Conservation (phyloP, 2,113 vertebrate genomes). For the Porphyrio hochstetteri region DNA sequence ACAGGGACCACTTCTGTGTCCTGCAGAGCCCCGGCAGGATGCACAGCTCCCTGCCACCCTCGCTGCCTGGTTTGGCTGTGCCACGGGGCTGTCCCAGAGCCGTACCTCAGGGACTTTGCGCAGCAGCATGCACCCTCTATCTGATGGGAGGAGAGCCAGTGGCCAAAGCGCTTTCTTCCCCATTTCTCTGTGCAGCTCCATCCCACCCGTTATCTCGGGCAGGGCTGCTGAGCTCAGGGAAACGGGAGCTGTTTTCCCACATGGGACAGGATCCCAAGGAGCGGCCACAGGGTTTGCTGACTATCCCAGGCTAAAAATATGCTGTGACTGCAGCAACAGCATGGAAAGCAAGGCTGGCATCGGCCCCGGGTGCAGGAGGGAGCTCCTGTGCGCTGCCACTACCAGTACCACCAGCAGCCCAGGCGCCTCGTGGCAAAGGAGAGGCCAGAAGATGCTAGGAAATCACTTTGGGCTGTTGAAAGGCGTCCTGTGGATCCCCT, state of each 20-base stretch:
- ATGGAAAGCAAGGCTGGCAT: neutral
- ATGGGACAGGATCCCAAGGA: neutral
- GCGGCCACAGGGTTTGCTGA: neutral
- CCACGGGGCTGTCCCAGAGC: neutral
- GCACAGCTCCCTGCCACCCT: neutral
- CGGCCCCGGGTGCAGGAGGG: neutral
- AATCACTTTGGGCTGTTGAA: neutral
- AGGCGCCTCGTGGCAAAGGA: neutral
- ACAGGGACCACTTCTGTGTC: neutral
- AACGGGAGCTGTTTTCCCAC: neutral
- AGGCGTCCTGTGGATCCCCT: neutral
- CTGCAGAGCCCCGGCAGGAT: neutral
- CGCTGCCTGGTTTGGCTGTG: accelerated
- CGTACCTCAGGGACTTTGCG: neutral
- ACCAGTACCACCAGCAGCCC: neutral
- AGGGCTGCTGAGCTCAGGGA: conserved; percentile 37
- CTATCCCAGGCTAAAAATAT: neutral
- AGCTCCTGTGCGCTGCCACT: neutral
- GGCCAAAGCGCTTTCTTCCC: neutral
- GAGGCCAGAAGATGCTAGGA: neutral
- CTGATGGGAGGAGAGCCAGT: conserved; percentile 28
- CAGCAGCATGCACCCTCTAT: neutral
- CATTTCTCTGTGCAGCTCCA: neutral
- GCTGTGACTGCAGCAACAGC: neutral
- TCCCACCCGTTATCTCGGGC: neutral